A percentile compares a stretch with the other conserved stretches of the same genome.
phyloP scores from a whole-genome alignment of 2,797 vertebrate species.

The Peromyscus aztecus region DNA sequence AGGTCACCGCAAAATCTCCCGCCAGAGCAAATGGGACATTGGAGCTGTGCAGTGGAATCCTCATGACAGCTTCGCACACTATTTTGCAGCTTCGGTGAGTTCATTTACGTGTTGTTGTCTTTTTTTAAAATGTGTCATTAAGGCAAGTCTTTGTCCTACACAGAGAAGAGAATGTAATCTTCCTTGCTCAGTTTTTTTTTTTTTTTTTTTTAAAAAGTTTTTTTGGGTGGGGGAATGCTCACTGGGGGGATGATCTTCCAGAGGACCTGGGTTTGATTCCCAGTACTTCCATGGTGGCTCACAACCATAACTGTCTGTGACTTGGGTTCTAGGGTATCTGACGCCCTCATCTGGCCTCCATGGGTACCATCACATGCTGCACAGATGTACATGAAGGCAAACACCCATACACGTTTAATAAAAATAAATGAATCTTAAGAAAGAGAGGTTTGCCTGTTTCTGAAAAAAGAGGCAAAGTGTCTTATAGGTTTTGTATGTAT shows the following conservation, averaged over 20 bases:
- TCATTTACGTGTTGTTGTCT: neutral
- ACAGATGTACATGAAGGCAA: neutral
- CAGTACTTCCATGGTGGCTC: neutral
- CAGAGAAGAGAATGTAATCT: constrained; percentile 2
- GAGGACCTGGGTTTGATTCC: neutral
- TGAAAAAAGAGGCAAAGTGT: constrained; percentile 38
- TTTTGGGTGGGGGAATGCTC: too few species aligned
- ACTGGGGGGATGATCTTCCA: neutral
- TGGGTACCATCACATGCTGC: neutral
- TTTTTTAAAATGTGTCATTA: constrained; percentile 16
- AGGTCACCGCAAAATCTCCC: constrained; percentile 94
- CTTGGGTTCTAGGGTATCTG: neutral
- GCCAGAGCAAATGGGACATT: constrained; percentile 99
- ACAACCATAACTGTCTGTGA: neutral
- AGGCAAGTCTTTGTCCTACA: neutral
- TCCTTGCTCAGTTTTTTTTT: neutral
- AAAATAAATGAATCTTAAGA: neutral
- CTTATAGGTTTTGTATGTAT: neutral
- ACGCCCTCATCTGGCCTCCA: too few species aligned
- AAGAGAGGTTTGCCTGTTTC: constrained; percentile 12
- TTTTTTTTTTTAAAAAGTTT: too few species aligned
- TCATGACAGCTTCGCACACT: constrained; percentile 91
- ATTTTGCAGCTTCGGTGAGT: constrained; percentile 97
- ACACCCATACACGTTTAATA: too few species aligned
- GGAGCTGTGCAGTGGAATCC: constrained; percentile 99